These are phyloP conservation scores for Petrolisthes manimaculis DNA, from an alignment of 2,888 invertebrate species.

Conservation along the genomic window DNA sequence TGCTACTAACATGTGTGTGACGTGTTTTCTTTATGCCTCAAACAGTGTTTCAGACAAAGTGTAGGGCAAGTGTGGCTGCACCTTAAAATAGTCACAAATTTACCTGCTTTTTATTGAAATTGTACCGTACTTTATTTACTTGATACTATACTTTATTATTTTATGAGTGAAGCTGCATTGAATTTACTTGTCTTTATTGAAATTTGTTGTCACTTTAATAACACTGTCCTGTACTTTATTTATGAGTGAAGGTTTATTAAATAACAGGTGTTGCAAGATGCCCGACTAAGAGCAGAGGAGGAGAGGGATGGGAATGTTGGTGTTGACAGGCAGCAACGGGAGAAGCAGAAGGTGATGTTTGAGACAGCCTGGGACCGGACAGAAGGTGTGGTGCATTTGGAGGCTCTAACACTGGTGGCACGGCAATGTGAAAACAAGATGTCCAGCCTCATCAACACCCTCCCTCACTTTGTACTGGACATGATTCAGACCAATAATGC, in stretches of 20 bases:
- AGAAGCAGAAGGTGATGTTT: slow-evolving; percentile 20
- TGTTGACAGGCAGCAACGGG: neutral
- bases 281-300: slow-evolving; percentile 50
- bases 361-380: slow-evolving; percentile 52
- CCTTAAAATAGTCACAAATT: no score
- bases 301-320: slow-evolving; percentile 21
- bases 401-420: slow-evolving; percentile 62
- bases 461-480: slow-evolving; percentile 45
- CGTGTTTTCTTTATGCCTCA: no score
- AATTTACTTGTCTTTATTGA: no score
- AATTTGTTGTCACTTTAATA: no score
- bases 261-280: slow-evolving; percentile 53
- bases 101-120: no score
- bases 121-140: no score
- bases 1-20: no score
- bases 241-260: neutral
- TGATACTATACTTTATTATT: no score
- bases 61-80: no score
- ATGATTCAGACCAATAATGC: slow-evolving; percentile 31
- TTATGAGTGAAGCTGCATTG: no score
- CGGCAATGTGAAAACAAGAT: slow-evolving; percentile 56
- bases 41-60: no score
- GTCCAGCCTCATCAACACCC: slow-evolving; percentile 21
- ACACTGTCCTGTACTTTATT: neutral
- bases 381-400: slow-evolving; percentile 58